Conservation (phyloP, 1,140 invertebrate species). For the Drosophila nannoptera region DNA sequence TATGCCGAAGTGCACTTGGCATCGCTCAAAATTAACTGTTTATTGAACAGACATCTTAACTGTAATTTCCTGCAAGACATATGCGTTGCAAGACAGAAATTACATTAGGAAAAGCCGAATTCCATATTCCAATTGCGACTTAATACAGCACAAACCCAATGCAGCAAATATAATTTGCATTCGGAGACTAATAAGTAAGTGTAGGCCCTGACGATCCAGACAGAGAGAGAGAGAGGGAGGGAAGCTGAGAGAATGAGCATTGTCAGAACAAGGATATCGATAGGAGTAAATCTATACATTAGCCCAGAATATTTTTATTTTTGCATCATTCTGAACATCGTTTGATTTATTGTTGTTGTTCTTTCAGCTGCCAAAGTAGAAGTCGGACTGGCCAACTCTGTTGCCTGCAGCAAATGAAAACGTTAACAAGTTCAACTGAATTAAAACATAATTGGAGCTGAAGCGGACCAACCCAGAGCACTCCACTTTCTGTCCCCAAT, state of each 20-base stretch:
- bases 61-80: background rate
- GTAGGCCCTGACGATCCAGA: background rate
- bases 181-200: constrained; percentile 5
- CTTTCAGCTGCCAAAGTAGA: background rate
- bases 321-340: background rate
- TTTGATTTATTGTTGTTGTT: too few species aligned
- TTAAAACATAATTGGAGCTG: constrained; percentile 63
- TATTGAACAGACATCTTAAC: background rate
- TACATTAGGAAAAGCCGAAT: background rate
- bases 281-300: too few species aligned
- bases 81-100: constrained; percentile 3
- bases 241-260: background rate
- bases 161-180: constrained; percentile 2
- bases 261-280: too few species aligned
- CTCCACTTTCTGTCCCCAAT: constrained; percentile 21
- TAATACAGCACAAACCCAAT: too few species aligned
- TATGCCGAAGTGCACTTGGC: background rate
- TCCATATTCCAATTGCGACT: background rate
- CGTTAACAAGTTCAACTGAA: constrained; percentile 52
- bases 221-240: background rate
- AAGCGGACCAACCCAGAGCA: constrained; percentile 11
- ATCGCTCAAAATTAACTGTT: constrained; percentile 15
- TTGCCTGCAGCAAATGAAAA: constrained; percentile 42
- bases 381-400: background rate
- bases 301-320: too few species aligned